These are phyloP conservation scores for Vanessa tameamea DNA, from an alignment of 1,140 invertebrate species.

Conservation along the genomic window DNA sequence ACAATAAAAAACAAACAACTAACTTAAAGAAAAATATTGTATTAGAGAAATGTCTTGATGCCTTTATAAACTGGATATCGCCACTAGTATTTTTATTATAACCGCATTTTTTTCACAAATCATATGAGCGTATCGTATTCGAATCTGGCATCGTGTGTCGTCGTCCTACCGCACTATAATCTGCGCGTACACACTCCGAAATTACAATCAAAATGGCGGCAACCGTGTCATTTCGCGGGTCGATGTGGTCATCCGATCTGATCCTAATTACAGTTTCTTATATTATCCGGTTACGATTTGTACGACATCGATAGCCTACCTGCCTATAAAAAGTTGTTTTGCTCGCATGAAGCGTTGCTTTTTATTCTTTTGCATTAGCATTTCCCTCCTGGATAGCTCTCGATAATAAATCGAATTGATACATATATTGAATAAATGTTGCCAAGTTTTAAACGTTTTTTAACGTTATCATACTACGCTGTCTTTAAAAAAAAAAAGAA, in stretches of 20 bases:
- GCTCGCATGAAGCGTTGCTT: slow-evolving; percentile 8
- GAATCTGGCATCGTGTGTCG: slow-evolving; percentile 35
- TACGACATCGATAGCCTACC: slow-evolving; percentile 36
- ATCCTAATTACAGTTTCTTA: slow-evolving; percentile 53
- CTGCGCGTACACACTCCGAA: slow-evolving; percentile 54
- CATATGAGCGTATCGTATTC: background rate
- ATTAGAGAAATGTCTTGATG: no score
- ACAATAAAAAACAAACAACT: no score
- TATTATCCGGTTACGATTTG: slow-evolving; percentile 50
- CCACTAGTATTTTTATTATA: background rate
- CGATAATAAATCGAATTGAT: background rate
- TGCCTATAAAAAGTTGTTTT: slow-evolving; percentile 26
- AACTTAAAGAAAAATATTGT: no score
- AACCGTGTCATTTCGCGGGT: slow-evolving; percentile 62
- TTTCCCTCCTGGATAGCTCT: background rate
- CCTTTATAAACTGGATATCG: background rate
- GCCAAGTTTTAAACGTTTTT: background rate
- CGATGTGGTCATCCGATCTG: slow-evolving; percentile 45
- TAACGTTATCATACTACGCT: background rate
- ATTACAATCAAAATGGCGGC: slow-evolving; percentile 57
- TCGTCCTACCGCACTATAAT: slow-evolving; percentile 53
- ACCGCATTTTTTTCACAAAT: slow-evolving; percentile 1
- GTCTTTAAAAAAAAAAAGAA: background rate
- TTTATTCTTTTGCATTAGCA: slow-evolving; percentile 14
- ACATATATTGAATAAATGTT: slow-evolving; percentile 2